phyloP scores from a whole-genome alignment of 2,113 vertebrate genomes.

The Paratilapia polleni region DNA sequence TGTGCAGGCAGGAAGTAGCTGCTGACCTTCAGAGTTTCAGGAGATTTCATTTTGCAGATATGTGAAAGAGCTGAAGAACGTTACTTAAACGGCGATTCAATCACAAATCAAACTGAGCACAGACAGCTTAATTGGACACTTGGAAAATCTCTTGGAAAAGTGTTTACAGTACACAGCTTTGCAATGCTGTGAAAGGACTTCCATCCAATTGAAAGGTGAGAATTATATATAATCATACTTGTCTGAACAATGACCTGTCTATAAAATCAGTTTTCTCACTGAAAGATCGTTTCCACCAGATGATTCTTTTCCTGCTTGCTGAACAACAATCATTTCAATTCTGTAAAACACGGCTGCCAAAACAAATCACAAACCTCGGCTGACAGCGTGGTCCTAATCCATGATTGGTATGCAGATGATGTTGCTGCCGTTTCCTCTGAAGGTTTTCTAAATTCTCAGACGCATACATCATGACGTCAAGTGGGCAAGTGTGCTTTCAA shows the following conservation, averaged over 20 bases:
- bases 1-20: constrained; percentile 36
- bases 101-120: not conserved
- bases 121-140: not conserved
- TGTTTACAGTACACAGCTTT: not conserved
- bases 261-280: constrained; percentile 18
- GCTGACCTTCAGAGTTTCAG: constrained; percentile 35
- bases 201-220: constrained; percentile 19
- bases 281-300: constrained; percentile 13
- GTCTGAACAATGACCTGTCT: not conserved
- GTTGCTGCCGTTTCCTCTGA: constrained; percentile 14
- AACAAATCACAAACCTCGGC: constrained; percentile 30
- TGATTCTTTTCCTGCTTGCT: constrained; percentile 28
- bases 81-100: constrained; percentile 1
- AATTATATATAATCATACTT: constrained; percentile 1
- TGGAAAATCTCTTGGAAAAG: not conserved
- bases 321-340: constrained; percentile 27
- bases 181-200: not conserved
- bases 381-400: constrained; percentile 12
- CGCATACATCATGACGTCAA: constrained; percentile 9
- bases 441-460: constrained; percentile 22
- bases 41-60: constrained; percentile 2
- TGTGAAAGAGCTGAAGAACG: not conserved
- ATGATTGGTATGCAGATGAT: constrained; percentile 23
- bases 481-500: not conserved
- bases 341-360: constrained; percentile 26